Evolutionary conservation across 2,113 vertebrate species (phyloP).

Genomic region (Phoenicopterus ruber): DNA sequence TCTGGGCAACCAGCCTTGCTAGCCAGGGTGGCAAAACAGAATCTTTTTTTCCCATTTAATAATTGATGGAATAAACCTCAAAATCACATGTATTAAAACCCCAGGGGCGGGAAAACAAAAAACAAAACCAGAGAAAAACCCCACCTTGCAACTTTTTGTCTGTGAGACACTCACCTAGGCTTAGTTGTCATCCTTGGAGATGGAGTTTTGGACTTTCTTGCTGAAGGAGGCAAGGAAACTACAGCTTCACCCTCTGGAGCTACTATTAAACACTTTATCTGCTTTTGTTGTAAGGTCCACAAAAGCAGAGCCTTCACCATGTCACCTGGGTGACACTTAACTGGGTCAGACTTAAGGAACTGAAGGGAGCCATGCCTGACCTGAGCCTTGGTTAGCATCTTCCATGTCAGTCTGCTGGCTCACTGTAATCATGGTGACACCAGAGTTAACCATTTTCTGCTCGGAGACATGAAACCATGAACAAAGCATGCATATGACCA

Average conservation of each 20-base stretch:
- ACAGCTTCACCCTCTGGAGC: neutral
- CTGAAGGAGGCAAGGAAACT: conserved; percentile 7
- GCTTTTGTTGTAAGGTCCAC: neutral
- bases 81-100: neutral
- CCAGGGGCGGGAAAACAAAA: neutral
- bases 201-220: neutral
- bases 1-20: neutral
- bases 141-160: neutral
- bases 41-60: neutral
- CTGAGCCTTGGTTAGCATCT: conserved; percentile 12
- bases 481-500: neutral
- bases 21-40: neutral
- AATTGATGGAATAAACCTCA: neutral
- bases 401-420: neutral
- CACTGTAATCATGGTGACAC: neutral
- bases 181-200: neutral
- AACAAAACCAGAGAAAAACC: fast-evolving
- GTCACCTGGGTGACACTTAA: neutral
- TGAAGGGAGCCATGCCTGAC: conserved; percentile 20
- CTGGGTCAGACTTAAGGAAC: neutral
- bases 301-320: neutral
- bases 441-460: neutral
- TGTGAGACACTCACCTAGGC: conserved; percentile 31
- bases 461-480: neutral
- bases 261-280: neutral